Evolutionary conservation across 1,140 invertebrate species (phyloP), one percentile per base, ranked within the genome.

Genomic region (Chlorops oryzae): DNA sequence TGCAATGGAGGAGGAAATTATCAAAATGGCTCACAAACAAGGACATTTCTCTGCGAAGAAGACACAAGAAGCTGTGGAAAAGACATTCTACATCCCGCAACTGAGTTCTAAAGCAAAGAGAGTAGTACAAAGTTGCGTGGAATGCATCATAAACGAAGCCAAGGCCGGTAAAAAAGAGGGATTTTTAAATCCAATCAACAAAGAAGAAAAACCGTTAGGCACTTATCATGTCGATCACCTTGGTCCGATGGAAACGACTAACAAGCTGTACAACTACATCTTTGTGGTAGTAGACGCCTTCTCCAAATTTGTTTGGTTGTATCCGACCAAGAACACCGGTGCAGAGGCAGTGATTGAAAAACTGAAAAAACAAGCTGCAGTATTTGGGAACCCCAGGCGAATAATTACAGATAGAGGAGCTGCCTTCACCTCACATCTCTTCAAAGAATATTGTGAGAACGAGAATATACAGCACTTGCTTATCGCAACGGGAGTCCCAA

Each of bases 221-320:
- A 66, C 65, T 0, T 59, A 52, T 0, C 51, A 58, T 24, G 35
- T 54, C n/a, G 56, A 58, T 34, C 46, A 58, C 15, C 20, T 56
- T 2, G 73, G 75, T 35, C 72, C 73, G 4, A 42, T 74, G 18
- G 45, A 55, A 18, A 32, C 56, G 5, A 69, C 68, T 0, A 56
- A 55, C 10, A 76, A 76, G 34, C 54, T 56, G 5, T 75, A 77
- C 47, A 62, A 66, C 24, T 58, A 74, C 49, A 59, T 75, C 3
- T 58, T 75, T 0, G 62, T 57, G 0, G 50, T 76, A 1, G 53
- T 73, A 2, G 69, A 52, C n/a, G 21, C 25, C 5, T 50, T 49
- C 15, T 50, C 13, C 1, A 44, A 50, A 17, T 51, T 38, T 21
- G 50, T 40, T 1, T 35, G 54, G 40, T 13, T 52, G 9, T 35